phyloP scores from a whole-genome alignment of 2,113 vertebrate genomes.

The Chamaea fasciata region DNA sequence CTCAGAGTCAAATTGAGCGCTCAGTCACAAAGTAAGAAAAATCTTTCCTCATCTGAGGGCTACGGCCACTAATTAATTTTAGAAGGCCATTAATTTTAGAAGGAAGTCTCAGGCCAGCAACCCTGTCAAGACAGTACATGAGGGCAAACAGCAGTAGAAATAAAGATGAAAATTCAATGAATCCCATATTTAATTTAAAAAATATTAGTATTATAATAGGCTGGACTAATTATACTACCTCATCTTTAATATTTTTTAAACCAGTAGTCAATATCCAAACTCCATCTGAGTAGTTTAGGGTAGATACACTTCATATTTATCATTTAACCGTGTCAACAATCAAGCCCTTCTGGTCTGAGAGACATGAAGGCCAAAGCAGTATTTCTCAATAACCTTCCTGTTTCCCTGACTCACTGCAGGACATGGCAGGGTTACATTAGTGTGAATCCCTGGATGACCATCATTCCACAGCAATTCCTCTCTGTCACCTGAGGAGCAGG shows the following conservation, averaged over 20 bases:
- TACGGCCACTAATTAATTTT: not conserved
- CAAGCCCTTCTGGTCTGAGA: not conserved
- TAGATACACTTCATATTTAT: not conserved
- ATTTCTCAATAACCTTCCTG: not conserved
- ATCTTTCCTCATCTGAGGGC: not conserved
- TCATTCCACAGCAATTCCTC: not conserved
- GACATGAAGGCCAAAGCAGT: not conserved
- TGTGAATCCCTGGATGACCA: not conserved
- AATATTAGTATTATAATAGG: not conserved
- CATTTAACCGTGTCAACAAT: not conserved
- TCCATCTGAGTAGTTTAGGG: not conserved
- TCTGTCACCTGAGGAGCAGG: not conserved
- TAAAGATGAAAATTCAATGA: not conserved
- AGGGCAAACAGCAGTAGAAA: not conserved
- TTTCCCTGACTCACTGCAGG: not conserved
- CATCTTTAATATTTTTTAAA: not conserved
- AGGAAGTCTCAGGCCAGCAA: not conserved
- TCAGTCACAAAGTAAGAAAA: not conserved
- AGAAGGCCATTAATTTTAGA: not conserved
- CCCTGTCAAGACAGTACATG: not conserved
- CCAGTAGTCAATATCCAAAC: not conserved
- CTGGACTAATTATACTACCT: not conserved
- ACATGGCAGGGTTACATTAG: not conserved
- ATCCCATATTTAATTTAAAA: not conserved
- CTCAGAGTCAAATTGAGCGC: not conserved